Evolutionary conservation across 2,888 invertebrate genomes (phyloP), one percentile per base, ranked within the genome.

Genomic region (Serrognathus titanus): DNA sequence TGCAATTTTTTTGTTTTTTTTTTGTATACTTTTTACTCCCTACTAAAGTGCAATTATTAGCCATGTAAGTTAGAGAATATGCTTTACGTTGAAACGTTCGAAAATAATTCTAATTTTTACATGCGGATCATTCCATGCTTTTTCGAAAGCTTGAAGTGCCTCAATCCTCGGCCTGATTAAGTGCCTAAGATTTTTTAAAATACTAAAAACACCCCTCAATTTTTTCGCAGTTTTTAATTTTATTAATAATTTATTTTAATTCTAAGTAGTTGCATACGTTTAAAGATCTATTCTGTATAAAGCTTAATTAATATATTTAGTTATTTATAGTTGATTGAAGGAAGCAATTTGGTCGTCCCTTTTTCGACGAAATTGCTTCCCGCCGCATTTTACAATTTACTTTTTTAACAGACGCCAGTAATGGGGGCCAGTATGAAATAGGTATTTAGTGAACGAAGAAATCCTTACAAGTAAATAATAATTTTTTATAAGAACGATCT

Each of bases 21-120:
- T 39, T 39, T 12, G 3, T 8, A 12, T 40, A 40, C 13, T 40
- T 12, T 10, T 11, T 51, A 53, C 24, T 54, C 54, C 49, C 54
- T 54, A 54, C 49, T 49, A 49, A 54, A 54, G 54, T 54, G 54
- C 54, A 54, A 54, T 54, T 54, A 43, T 48, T 48, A 48, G 10
- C 6, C 24, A 43, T 16, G 10, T 54, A 54, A 54, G 54, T 8
- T 43, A 16, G 20, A 20, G n/a, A 43, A 13, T 9, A 20, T 43
- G 43, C 43, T 49, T 49, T 49, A 37, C 37, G 20, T 11, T 16
- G 16, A 16, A 16, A 16, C 16, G 45, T 45, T 20, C 9, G 11
- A 43, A n/a, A 13, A 20, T 24, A 4, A 24, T 13, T 5, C 16
- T 20, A 10, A 13, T 45, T n/a, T 2, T 16, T 16, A 2, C 16